Evolutionary conservation across 2,113 vertebrate species (phyloP), one percentile per base, ranked within the genome.

Genomic region (Sinosuthora webbiana): DNA sequence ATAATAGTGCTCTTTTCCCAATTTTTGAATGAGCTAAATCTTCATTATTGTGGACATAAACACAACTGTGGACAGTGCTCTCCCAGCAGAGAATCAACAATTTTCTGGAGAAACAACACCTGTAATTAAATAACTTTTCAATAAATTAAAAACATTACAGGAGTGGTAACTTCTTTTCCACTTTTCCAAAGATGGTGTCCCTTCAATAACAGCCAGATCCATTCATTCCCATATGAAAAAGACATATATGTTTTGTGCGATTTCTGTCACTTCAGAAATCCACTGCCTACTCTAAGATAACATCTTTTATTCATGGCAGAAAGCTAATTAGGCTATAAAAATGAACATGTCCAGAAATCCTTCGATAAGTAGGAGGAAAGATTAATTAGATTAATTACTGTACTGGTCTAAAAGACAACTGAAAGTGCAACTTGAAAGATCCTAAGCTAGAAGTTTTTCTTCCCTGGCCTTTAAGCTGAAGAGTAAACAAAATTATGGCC

Each of bases 211-310:
- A 85, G 33, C n/a, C 20, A 41, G 2, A n/a, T 12, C 14, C 30
- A 89, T 47, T 13, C 53, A 41, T 49, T 78, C 24, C 19, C 4
- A 3, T 37, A 31, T 10, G 35, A 93, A 87, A 70, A n/a, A n/a
- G 4, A 15, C 1, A 2, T 15, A 3, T 4, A 53, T 2, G 1
- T 23, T 91, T 70, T 27, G 76, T 6, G 15, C 0, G 1, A 74
- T 86, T 96, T 78, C 63, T 87, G 20, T 7, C 25, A 79, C 28
- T 70, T 85, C 27, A 73, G 53, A 85, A 85, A 62, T 56, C n/a
- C 23, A 42, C 22, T 84, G 15, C 50, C 30, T 49, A 23, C 14
- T 31, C 52, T 16, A 33, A 62, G 6, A 4, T 44, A 87, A 41
- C 13, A 47, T 37, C 2, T 91, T 95, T 90, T 79, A 64, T 80